These are phyloP conservation scores for Cyclargus thomasi DNA, from an alignment of 1,140 invertebrate genomes.

Conservation along the genomic window DNA sequence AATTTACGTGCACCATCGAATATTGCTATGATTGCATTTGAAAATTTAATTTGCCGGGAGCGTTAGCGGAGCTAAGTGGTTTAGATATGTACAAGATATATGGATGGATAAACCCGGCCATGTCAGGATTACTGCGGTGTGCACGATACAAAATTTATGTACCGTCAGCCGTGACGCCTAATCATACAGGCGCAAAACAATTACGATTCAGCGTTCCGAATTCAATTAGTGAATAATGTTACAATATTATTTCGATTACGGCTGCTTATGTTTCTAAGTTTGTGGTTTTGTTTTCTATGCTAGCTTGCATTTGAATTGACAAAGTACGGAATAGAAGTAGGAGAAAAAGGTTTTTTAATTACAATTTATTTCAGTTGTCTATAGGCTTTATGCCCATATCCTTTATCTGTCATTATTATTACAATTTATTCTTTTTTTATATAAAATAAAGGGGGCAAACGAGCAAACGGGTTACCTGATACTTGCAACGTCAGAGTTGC, in stretches of 20 bases:
- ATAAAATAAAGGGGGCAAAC: no score
- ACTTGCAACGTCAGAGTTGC: no score
- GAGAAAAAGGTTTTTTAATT: no score
- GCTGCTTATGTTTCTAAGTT: no score
- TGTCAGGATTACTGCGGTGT: constrained; percentile 36
- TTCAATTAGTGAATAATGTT: neutral
- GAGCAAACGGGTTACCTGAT: no score
- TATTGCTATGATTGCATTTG: constrained; percentile 18
- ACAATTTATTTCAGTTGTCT: no score
- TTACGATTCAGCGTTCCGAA: neutral
- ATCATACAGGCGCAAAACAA: constrained; percentile 12
- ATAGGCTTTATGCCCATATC: no score
- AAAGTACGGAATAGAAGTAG: no score
- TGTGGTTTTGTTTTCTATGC: no score
- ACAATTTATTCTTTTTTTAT: no score
- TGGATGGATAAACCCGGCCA: constrained; percentile 34
- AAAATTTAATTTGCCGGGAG: constrained; percentile 28
- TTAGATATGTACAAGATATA: constrained; percentile 32
- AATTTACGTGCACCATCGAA: neutral
- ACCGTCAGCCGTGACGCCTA: constrained; percentile 11
- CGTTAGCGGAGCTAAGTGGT: constrained; percentile 16
- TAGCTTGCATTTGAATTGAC: no score
- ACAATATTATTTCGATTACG: neutral
- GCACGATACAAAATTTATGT: constrained; percentile 40
- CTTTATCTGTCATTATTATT: no score